A percentile compares a stretch with the other conserved stretches of the same genome.
These are phyloP conservation scores for Formicarius rufipectus DNA, from an alignment of 2,113 vertebrate species.

Conservation along the genomic window DNA sequence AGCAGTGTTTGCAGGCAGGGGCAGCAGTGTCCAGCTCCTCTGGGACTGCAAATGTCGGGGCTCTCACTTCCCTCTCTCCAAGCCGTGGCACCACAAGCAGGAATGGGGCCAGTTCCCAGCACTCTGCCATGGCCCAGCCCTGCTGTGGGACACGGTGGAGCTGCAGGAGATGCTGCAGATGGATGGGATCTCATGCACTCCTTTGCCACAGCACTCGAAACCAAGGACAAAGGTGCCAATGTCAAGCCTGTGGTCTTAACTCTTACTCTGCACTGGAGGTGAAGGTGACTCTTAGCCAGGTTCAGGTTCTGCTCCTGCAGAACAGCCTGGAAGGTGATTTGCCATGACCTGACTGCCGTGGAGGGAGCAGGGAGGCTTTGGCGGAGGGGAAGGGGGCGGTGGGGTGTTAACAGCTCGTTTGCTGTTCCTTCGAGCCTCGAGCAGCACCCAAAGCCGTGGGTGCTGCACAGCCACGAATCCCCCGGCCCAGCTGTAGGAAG, in stretches of 20 bases:
- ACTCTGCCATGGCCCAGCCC: neutral
- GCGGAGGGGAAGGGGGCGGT: neutral
- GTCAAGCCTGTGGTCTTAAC: neutral
- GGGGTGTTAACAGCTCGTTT: neutral
- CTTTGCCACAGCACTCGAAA: neutral
- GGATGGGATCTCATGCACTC: fast-evolving
- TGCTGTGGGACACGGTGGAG: neutral
- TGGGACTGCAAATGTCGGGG: neutral
- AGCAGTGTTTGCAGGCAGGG: neutral
- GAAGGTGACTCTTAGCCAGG: neutral
- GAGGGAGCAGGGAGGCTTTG: neutral
- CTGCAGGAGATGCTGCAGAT: fast-evolving
- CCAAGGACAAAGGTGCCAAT: neutral
- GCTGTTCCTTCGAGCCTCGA: neutral
- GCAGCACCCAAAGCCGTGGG: fast-evolving
- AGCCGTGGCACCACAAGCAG: neutral
- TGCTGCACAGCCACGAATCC: neutral
- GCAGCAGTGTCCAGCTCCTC: neutral
- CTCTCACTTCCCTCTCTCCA: neutral
- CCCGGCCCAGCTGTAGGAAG: neutral
- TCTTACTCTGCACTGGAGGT: neutral
- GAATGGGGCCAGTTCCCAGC: neutral
- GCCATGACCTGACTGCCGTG: neutral
- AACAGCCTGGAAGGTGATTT: neutral
- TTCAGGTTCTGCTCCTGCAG: neutral